Base-by-base conservation (phyloP, 1,140 invertebrate species). In the Aethina tumida region DNA sequence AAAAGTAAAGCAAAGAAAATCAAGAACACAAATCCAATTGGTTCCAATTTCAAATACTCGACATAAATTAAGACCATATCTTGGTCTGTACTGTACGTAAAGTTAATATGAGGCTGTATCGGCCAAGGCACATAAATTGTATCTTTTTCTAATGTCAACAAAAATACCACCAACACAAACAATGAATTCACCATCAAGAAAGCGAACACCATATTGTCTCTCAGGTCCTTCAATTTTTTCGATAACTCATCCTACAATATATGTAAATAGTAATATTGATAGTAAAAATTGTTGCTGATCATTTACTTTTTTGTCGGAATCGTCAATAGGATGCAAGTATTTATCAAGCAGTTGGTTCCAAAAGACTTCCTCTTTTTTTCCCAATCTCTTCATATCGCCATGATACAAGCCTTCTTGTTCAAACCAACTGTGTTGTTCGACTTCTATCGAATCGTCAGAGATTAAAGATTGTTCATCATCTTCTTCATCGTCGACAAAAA, bases 101-200 rank as follows among this genome's bases (percentile, higher is more conserved):
- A 72, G 53, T 77, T 81, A 30, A 72, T 70, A 32, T 71, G 73
- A 3, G 69, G 70, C 46, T 75, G 76, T 28, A 79, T 69, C 5
- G 78, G 81, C 82, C 81, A 87, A 36, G 75, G 65, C 1, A 86
- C 46, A 49, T 84, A 73, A 12, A 84, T 55, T 40, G 64, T 58
- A 41, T 83, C 74, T 58, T 83, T 83, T 45, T 85, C 75, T 26
- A 84, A 58, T 63, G 88, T 85, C 43, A 91, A 70, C 24, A 89
- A 64, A 43, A 89, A 81, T 0, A 88, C 73, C 26, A 84, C 73
- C 12, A 89, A 62, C 14, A 90, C 81, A 60, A 88, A 92, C 2
- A 91, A 64, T 5, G 79, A 73, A 59, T 92, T 92, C 2, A 89
- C 62, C 77, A 89, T 88, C 30, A 84, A 78, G 59, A 89, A 90